Base-by-base conservation (phyloP, 2,797 vertebrate species). In the Schizopygopsis pylzovi region DNA sequence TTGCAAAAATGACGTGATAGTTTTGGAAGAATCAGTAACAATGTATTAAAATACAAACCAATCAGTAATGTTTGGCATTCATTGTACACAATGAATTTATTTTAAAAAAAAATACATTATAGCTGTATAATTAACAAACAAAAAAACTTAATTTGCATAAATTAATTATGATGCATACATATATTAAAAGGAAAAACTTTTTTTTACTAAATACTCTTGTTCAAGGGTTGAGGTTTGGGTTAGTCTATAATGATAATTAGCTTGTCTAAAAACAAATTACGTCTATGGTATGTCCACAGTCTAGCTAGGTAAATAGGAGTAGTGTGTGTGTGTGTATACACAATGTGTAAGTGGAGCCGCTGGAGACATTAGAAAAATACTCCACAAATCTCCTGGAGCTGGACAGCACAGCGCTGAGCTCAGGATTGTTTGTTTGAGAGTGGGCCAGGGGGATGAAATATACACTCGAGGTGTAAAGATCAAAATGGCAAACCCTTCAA, bases 291-390 rank as follows among this genome's bases (percentile, higher is more conserved):
- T 80, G 52, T 72, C 83, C 54, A 25, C 28, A 85, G n/a, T 49
- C 67, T 47, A 70, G 25, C 47, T 59, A 85, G 20, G 15, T 72
- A 79, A 61, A 85, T 79, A 85, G 7, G 33, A 61, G 76, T 20
- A 41, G 25, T 28, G 25, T 54, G 52, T 47, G 41, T 79, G 8
- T 61, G 11, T 63, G 10, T 61, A 0, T 28, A 33, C 33, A 33
- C 33, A 33, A 6, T n/a, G 52, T 79, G 63, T 70, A 25, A 68
- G 63, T 73, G 70, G 70, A 83, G 83, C 78, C 71, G 28, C 65
- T 56, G 25, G 82, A 77, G 81, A 91, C 68, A 13, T 71, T 82
- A 89, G 76, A 82, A 52, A 92, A 93, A 92, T 91, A 90, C 85
- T 89, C 81, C 92, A 90, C 87, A 87, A 89, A 89, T 88, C 82